These are phyloP conservation scores for Drosophila tani DNA, from an alignment of 1,140 invertebrate species.

Conservation along the genomic window DNA sequence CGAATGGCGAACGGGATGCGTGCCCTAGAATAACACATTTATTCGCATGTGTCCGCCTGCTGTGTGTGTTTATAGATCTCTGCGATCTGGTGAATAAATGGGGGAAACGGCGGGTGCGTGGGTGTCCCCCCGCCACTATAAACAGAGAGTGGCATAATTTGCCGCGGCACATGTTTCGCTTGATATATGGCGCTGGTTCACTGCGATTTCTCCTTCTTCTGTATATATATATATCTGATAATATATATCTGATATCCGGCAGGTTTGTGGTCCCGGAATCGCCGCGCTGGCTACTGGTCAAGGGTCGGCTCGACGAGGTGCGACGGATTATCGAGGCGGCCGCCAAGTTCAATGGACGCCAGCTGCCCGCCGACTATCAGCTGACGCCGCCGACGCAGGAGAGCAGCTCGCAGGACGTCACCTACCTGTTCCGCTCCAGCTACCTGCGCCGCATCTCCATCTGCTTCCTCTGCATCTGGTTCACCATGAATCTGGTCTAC, in stretches of 20 bases:
- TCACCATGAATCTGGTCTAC: slow-evolving; percentile 90
- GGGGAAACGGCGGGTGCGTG: slow-evolving; percentile 46
- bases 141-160: slow-evolving; percentile 55
- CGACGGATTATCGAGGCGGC: slow-evolving; percentile 89
- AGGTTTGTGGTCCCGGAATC: slow-evolving; percentile 93
- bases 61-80: slow-evolving; percentile 34
- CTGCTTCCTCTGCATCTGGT: slow-evolving; percentile 89
- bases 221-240: neutral
- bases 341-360: slow-evolving; percentile 88
- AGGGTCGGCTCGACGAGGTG: slow-evolving; percentile 90
- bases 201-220: slow-evolving; percentile 6
- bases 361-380: slow-evolving; percentile 88
- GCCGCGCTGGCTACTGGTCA: slow-evolving; percentile 92
- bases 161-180: slow-evolving; percentile 38
- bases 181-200: slow-evolving; percentile 13
- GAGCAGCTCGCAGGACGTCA: slow-evolving; percentile 86
- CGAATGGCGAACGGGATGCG: neutral
- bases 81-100: slow-evolving; percentile 53
- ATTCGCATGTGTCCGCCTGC: slow-evolving; percentile 14
- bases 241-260: slow-evolving; percentile 6
- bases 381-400: slow-evolving; percentile 85
- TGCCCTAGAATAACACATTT: neutral
- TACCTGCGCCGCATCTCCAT: slow-evolving; percentile 88
- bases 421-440: slow-evolving; percentile 88
- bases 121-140: slow-evolving; percentile 51